Conservation (phyloP, 2,113 vertebrate species). For the Muntiacus reevesi region DNA sequence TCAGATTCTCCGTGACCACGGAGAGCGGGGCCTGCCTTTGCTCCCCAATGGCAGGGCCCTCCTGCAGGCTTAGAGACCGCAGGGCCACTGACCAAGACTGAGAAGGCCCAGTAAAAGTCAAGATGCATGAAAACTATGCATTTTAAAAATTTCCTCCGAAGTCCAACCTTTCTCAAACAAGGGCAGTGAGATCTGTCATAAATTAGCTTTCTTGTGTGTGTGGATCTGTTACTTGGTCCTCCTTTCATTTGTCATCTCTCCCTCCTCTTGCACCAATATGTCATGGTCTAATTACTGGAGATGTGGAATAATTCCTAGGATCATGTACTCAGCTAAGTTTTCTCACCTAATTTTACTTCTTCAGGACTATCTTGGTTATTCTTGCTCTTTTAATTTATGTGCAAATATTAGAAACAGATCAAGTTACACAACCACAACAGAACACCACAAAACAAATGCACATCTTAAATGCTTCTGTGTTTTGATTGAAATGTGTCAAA, state of each 20-base stretch:
- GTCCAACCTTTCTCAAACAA: background rate
- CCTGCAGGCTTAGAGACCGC: background rate
- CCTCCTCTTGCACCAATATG: background rate
- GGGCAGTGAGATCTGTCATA: accelerated
- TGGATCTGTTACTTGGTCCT: background rate
- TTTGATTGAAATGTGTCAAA: background rate
- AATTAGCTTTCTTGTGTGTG: background rate
- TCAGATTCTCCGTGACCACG: background rate
- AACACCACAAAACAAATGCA: background rate
- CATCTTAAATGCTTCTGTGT: background rate
- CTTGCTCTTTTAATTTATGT: background rate
- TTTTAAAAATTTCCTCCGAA: background rate
- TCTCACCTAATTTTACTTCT: background rate
- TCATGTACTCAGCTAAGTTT: background rate
- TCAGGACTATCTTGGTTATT: background rate
- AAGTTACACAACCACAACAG: background rate
- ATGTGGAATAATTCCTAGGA: background rate
- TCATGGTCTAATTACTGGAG: background rate
- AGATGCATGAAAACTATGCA: background rate
- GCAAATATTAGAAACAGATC: background rate
- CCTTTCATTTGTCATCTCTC: background rate
- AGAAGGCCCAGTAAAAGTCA: background rate
- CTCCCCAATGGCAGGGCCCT: too few species aligned
- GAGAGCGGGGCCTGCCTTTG: accelerated
- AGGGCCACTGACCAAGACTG: background rate